A percentile compares a stretch with the other conserved stretches of the same genome.
Evolutionary conservation across 2,888 invertebrate species (phyloP).

Genomic region (Callyntrura guangdongensis): DNA sequence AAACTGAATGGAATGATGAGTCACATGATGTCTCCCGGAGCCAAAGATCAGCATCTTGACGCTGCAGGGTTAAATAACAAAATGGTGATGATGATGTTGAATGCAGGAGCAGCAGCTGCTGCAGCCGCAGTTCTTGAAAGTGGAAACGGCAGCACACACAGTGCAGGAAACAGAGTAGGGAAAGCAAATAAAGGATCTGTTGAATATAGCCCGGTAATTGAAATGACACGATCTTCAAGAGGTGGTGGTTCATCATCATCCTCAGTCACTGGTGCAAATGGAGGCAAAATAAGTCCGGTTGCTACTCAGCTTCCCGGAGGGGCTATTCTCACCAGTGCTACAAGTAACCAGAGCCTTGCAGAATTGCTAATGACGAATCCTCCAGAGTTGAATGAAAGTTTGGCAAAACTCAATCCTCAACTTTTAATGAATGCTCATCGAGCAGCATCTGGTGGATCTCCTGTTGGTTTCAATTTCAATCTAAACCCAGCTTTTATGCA

Average conservation of each 20-base stretch:
- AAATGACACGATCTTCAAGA: slow-evolving; percentile 70
- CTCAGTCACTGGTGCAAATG: slow-evolving; percentile 34
- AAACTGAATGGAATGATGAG: slow-evolving; percentile 81
- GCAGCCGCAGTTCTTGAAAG: slow-evolving; percentile 56
- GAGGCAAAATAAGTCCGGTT: slow-evolving; percentile 80
- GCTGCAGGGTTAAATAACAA: slow-evolving; percentile 60
- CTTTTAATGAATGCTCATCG: slow-evolving; percentile 87
- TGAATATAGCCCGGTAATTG: slow-evolving; percentile 70
- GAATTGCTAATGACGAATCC: slow-evolving; percentile 82
- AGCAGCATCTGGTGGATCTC: slow-evolving; percentile 86
- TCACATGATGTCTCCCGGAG: slow-evolving; percentile 72
- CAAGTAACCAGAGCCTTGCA: slow-evolving; percentile 81
- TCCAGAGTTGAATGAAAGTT: slow-evolving; percentile 82
- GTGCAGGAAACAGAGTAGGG: slow-evolving; percentile 21
- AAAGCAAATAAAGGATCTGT: slow-evolving; percentile 67
- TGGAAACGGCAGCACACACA: slow-evolving; percentile 47
- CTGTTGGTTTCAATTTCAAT: slow-evolving; percentile 82
- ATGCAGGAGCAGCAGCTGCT: slow-evolving; percentile 61
- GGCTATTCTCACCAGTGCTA: slow-evolving; percentile 83
- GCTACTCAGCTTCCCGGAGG: slow-evolving; percentile 84
- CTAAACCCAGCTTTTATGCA: slow-evolving; percentile 86
- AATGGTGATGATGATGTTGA: slow-evolving; percentile 76
- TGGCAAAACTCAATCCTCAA: slow-evolving; percentile 83
- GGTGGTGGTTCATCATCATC: slow-evolving; percentile 49
- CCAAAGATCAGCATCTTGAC: slow-evolving; percentile 66